Percentiles rank a stretch among this genome's conserved stretches.
These are phyloP conservation scores for Epizoanthus illoricatus DNA, from an alignment of 92 coral and sea anemone genomes.

Conservation along the genomic window DNA sequence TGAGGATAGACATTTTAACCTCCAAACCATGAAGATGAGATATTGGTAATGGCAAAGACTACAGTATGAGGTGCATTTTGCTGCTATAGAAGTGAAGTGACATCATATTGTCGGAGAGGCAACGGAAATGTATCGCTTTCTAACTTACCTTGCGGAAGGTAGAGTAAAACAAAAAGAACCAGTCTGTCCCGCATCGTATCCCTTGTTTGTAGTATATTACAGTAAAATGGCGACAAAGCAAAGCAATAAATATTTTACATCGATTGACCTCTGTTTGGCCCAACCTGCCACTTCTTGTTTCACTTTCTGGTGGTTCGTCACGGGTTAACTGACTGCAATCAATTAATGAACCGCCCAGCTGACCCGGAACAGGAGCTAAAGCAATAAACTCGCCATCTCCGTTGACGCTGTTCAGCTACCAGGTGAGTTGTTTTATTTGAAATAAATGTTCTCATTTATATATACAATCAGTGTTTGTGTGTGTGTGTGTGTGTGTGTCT, in stretches of 20 bases:
- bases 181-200: slow-evolving; percentile 17
- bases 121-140: neutral
- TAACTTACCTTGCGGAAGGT: slow-evolving; percentile 28
- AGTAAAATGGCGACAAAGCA: neutral
- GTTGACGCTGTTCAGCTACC: neutral
- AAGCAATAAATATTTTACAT: slow-evolving; percentile 34
- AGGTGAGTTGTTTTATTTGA: neutral
- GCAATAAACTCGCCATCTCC: neutral
- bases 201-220: slow-evolving; percentile 14
- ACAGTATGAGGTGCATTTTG: neutral
- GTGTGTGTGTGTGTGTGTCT: neutral
- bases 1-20: too few relatives aligned
- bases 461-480: neutral
- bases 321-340: neutral
- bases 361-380: neutral
- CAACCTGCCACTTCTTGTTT: neutral
- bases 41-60: too few relatives aligned
- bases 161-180: slow-evolving; percentile 14
- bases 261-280: slow-evolving; percentile 32
- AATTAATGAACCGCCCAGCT: neutral
- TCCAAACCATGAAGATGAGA: too few relatives aligned
- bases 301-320: slow-evolving; percentile 41
- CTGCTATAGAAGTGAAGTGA: neutral
- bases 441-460: neutral
- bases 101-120: neutral